Evolutionary conservation across 2,888 invertebrate genomes (phyloP), one percentile per base, ranked within the genome.

Genomic region (Zootermopsis nevadensis): DNA sequence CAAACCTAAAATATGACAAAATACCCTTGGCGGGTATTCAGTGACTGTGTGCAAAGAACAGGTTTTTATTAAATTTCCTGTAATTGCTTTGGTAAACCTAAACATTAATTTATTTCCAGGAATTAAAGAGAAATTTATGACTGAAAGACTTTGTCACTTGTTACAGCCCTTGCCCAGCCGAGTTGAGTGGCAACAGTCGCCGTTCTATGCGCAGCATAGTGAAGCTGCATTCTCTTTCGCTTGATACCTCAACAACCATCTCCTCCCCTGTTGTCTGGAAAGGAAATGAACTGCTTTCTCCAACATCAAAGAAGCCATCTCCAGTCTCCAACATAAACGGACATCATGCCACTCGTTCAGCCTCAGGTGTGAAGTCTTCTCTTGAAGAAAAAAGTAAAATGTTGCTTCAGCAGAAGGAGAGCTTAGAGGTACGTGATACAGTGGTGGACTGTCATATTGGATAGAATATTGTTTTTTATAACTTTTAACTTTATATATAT

Each of bases 151-250:
- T n/a, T 60, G n/a, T n/a, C 27, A 27, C 12, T 60, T 74, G 74
- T 74, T 74, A 10, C 74, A 74, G 74, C 33, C 22, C 15, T 0
- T 74, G 74, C 33, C 35, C 31, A 38, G 24, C 42, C 4, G 74
- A 74, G 35, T 24, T 77, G 48, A 48, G 77, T 66, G 77, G 55
- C 72, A 82, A 48, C 66, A 48, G 35, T 27, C 82, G 84, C 22
- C 76, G 84, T 22, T 84, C 84, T 38, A 60, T 84, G 74, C 84
- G 84, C 35, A 81, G 77, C n/a, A 60, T 82, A n/a, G 77, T 82
- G 24, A 82, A 77, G 69, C 48, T 79, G 38, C 60, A 79, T 79
- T 53, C 66, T 1, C n/a, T 74, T 15, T 22, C 35, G 6, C n/a
- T 74, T 0, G 74, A 74, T 38, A 38, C 74, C 6, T 27, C 60